A percentile compares a stretch with the other conserved stretches of the same genome.
These are phyloP conservation scores for Oligia strigilis DNA, from an alignment of 2,888 invertebrate species.

Conservation along the genomic window DNA sequence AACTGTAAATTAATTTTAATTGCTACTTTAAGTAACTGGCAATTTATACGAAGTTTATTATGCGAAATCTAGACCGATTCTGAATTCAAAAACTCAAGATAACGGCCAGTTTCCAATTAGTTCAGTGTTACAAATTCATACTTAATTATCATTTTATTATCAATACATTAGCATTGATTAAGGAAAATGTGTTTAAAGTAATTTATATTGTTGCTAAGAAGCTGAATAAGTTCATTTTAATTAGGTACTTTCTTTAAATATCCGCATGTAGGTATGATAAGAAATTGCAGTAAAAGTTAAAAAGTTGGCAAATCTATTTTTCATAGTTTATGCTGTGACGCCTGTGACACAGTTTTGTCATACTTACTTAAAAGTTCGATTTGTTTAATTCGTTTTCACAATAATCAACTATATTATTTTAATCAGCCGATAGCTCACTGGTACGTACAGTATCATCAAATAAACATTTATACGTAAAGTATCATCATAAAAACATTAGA, in stretches of 20 bases:
- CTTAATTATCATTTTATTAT: slow-evolving; percentile 65
- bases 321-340: slow-evolving; percentile 19
- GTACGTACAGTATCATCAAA: slow-evolving; percentile 19
- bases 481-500: slow-evolving; percentile 33
- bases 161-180: slow-evolving; percentile 73
- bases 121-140: slow-evolving; percentile 53
- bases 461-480: slow-evolving; percentile 31
- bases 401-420: slow-evolving; percentile 17
- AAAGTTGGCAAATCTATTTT: slow-evolving; percentile 22
- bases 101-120: slow-evolving; percentile 44
- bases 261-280: slow-evolving; percentile 52
- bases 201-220: slow-evolving; percentile 46
- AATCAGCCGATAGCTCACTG: slow-evolving; percentile 9
- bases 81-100: slow-evolving; percentile 40
- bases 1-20: slow-evolving; percentile 51
- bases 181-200: slow-evolving; percentile 61
- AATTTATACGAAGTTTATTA: slow-evolving; percentile 54
- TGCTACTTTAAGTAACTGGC: slow-evolving; percentile 27
- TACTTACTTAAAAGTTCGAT: slow-evolving; percentile 48
- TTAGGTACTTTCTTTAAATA: slow-evolving; percentile 43
- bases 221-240: slow-evolving; percentile 42
- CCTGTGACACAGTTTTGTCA: slow-evolving; percentile 44
- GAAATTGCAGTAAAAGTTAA: slow-evolving; percentile 35
- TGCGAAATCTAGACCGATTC: slow-evolving; percentile 45
- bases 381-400: slow-evolving; percentile 6